Evolutionary conservation across 2,113 vertebrate species (phyloP), one percentile per base, ranked within the genome.

Genomic region (Morphnarchus princeps): DNA sequence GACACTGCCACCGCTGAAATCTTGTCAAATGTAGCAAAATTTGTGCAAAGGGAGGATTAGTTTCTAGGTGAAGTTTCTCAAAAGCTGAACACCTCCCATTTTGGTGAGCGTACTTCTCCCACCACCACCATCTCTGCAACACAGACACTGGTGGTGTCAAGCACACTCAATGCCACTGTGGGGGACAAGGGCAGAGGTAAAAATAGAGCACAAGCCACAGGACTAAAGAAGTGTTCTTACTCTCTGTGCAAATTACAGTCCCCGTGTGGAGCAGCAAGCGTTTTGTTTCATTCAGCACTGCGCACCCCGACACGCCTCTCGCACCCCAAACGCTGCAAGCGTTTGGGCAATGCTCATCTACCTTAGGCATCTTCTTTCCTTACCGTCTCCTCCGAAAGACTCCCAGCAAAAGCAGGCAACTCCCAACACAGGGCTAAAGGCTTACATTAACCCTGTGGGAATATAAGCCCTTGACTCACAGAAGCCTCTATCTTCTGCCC

Each of bases 311-410:
- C 40, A 38, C 16, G 16, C 36, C 31, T 29, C 86, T 79, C 21
- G 29, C 73, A 50, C 10, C 31, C 58, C 2, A 0, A 54, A 40
- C 0, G 0, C 29, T 42, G 21, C 52, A 36, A 47, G 7, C 2
- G 6, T 9, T 26, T 0, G 20, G 69, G 61, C n/a, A 40, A 19
- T 2, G 9, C 32, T 57, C 55, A 16, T 43, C 24, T 14, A 22
- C 32, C 38, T 40, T 42, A 14, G 8, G 15, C 20, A 32, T 12
- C 62, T 28, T n/a, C 80, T 50, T 42, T 59, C n/a, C 61, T 55
- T 21, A 34, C 18, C 1, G 1, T n/a, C 58, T 77, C 59, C 16
- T 43, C 24, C 5, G 11, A 79, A 73, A 67, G 61, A 10, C 43
- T 47, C 36, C 21, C 66, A 79, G 32, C 25, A 76, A 43, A 57